These are phyloP conservation scores for Nibea albiflora DNA, from an alignment of 2,113 vertebrate species.

Conservation along the genomic window DNA sequence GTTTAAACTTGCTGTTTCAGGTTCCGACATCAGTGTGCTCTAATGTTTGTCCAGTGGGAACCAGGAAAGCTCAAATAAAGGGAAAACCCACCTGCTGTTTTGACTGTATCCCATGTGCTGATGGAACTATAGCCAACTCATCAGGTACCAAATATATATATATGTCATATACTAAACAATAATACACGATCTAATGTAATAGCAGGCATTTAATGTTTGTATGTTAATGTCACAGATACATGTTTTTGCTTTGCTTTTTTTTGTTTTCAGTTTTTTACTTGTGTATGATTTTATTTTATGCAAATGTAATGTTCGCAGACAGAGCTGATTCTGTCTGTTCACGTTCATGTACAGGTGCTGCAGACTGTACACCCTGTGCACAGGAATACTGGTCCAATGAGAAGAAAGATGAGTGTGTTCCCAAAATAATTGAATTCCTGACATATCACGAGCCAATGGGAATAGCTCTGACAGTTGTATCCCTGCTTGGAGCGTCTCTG, in stretches of 20 bases:
- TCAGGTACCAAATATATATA: slow-evolving; percentile 71
- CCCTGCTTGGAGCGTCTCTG: slow-evolving; percentile 72
- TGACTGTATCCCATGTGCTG: slow-evolving; percentile 85
- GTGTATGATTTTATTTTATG: too few species aligned
- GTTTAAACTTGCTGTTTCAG: slow-evolving; percentile 40
- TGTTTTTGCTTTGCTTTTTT: not conserved
- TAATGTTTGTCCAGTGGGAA: slow-evolving; percentile 75
- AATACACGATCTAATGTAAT: not conserved
- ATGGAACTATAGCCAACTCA: slow-evolving; percentile 81
- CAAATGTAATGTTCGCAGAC: not conserved
- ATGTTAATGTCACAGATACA: not conserved
- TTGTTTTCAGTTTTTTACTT: too few species aligned
- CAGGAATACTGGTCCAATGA: slow-evolving; percentile 80
- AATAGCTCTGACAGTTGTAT: slow-evolving; percentile 69
- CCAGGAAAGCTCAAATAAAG: slow-evolving; percentile 80
- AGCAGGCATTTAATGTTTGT: not conserved
- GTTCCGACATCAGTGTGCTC: slow-evolving; percentile 79
- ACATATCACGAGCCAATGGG: slow-evolving; percentile 81
- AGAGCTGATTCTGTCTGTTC: not conserved
- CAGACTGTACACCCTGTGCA: slow-evolving; percentile 79
- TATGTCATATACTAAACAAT: not conserved
- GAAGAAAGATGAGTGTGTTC: slow-evolving; percentile 74
- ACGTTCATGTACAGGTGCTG: slow-evolving; percentile 70
- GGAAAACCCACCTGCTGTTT: slow-evolving; percentile 85
- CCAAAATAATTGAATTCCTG: slow-evolving; percentile 79